Evolutionary conservation across 2,797 vertebrate genomes (phyloP), one percentile per base, ranked within the genome.

Genomic region (Sebastes vulpes): DNA sequence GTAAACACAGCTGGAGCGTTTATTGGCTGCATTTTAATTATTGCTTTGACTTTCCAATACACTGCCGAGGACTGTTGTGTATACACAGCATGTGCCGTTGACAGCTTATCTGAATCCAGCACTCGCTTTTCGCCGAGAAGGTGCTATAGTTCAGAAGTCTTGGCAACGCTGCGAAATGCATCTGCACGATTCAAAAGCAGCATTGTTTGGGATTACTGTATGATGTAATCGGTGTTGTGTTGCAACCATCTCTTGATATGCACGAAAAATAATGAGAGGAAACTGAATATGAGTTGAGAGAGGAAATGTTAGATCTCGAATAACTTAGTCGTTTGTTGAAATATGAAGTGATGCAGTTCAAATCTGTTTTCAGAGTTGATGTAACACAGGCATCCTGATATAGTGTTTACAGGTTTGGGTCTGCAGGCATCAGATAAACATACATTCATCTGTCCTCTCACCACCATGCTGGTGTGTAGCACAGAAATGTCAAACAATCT

Each of bases 1-100:
- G 72, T 94, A 95, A 95, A 96, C 91, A 95, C 94, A 95, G 93
- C 90, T 95, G 93, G 87, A 89, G 58, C 85, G 89, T 95, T 89
- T 92, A 92, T 85, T 93, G 91, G 88, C 92, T 88, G 48, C 70
- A 85, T 94, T 94, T 92, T 93, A 94, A 94, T 94, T 93, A 95
- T 89, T 94, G 90, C 91, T 94, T 94, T 95, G 94, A 91, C 89
- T 93, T 87, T 76, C 77, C 66, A 72, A 72, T 82, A 72, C 60
- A 75, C 82, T 89, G 92, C 88, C 90, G 94, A 89, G 83, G 82
- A 78, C 64, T 91, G 85, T 92, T 94, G 84, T 94, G 93, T 94
- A 94, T 90, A 95, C 92, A 94, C 78, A 67, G 90, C 87, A 78
- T 83, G 76, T 88, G 85, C 84, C 29, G 76, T 56, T 89, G 90